These are phyloP conservation scores for Tachina fera DNA, from an alignment of 2,888 invertebrate genomes.

Conservation along the genomic window DNA sequence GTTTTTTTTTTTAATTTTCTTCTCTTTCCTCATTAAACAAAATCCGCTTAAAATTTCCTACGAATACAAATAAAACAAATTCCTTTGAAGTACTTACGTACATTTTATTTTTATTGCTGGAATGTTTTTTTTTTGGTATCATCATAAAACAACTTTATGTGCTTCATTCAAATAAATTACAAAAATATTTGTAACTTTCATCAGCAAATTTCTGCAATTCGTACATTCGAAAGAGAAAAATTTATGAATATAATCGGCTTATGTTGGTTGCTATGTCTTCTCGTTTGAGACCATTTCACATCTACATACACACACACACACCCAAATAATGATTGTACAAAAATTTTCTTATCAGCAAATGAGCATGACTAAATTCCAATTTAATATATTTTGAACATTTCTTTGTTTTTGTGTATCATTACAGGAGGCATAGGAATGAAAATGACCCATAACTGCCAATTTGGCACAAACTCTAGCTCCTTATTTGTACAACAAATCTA, in stretches of 20 bases:
- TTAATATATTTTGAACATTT: constrained; percentile 54
- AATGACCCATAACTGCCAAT: constrained; percentile 74
- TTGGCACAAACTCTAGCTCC: constrained; percentile 36
- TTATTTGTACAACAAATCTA: constrained; percentile 49
- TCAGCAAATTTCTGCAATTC: constrained; percentile 60
- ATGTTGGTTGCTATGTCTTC: constrained; percentile 70
- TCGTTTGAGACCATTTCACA: constrained; percentile 38
- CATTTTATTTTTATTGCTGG: constrained; percentile 18
- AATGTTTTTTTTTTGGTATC: neutral
- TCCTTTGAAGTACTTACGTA: constrained; percentile 65
- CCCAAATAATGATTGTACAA: constrained; percentile 23
- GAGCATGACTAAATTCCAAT: constrained; percentile 73
- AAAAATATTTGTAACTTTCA: constrained; percentile 44
- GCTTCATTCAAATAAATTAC: constrained; percentile 11
- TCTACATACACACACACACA: constrained; percentile 66
- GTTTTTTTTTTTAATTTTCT: neutral
- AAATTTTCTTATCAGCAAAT: constrained; percentile 77
- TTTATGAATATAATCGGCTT: constrained; percentile 80
- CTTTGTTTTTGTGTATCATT: constrained; percentile 66
- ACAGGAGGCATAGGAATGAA: constrained; percentile 74
- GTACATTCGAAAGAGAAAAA: constrained; percentile 65
- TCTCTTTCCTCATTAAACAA: neutral
- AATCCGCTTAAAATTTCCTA: constrained; percentile 61
- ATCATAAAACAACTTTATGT: constrained; percentile 34
- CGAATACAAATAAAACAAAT: constrained; percentile 30